Percentiles rank a stretch among this genome's conserved stretches.
Evolutionary conservation across 2,113 vertebrate species (phyloP).

Genomic region (Anser cygnoides): DNA sequence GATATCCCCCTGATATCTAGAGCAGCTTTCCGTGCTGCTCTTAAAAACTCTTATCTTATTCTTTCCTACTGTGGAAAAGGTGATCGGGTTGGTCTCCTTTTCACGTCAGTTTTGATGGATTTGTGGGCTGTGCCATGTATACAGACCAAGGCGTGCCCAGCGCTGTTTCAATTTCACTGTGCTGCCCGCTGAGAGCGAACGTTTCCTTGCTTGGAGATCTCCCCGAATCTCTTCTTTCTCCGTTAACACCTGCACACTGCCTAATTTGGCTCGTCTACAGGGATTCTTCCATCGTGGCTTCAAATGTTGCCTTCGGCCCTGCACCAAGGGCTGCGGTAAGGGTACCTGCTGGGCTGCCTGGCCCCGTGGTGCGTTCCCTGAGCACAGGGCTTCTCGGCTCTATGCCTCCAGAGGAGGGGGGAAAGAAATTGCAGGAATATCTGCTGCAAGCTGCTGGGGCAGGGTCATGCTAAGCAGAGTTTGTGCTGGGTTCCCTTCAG

Average conservation of each 20-base stretch:
- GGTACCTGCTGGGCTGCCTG: not conserved
- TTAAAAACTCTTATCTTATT: fast-evolving
- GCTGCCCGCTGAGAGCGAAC: fast-evolving
- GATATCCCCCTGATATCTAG: not conserved
- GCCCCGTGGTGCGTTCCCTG: not conserved
- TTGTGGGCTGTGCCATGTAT: not conserved
- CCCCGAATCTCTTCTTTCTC: not conserved
- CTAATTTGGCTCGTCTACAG: fast-evolving
- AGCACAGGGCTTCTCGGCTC: not conserved
- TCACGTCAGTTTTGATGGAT: not conserved
- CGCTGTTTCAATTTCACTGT: not conserved
- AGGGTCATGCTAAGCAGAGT: not conserved
- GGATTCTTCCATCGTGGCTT: not conserved
- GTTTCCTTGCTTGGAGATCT: fast-evolving
- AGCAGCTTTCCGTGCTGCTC: not conserved
- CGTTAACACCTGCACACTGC: fast-evolving
- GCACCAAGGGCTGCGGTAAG: not conserved
- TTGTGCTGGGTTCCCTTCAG: not conserved
- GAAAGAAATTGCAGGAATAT: not conserved
- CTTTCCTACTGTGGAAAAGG: not conserved
- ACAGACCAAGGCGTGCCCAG: not conserved
- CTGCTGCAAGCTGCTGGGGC: fast-evolving
- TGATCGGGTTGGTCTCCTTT: not conserved
- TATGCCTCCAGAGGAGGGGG: fast-evolving
- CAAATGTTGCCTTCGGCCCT: not conserved